Evolutionary conservation across 92 coral and sea anemone species (phyloP), one percentile per base, ranked within the genome.

Genomic region (Zoanthus sociatus): DNA sequence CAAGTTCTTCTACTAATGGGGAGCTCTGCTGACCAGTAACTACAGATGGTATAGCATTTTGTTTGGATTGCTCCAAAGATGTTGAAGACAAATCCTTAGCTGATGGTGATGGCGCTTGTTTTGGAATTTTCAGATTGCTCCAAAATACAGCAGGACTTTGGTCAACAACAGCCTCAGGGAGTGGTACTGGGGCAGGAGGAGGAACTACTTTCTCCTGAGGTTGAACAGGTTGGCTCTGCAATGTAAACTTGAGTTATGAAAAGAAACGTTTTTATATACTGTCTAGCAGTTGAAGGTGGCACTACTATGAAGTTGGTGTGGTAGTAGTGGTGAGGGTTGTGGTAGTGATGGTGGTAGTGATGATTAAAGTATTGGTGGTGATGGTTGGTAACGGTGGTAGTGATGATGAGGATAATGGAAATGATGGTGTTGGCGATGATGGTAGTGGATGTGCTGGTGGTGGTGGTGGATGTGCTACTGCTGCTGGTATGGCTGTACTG

Each of bases 131-230:
- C 20, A 79, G 58, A 61, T 73, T 73, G 13, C 84, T 61, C 84
- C 85, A 81, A 66, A 81, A 81, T 66, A 45, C 85, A 12, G 85
- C 85, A 42, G 85, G 75, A 44, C 75, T 81, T 56, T 81, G 85
- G 85, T 81, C 75, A 21, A 71, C 45, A 15, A 55, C 76, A 15
- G 37, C 55, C 74, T 81, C 85, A 46, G 75, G 85, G 73, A 75
- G 85, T 66, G 20, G 85, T 11, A 68, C 73, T 45, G 85, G 74
- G 15, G 73, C 85, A 11, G 85, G 85, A 26, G 85, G 85, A 20
- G 85, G 85, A 5, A 54, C 58, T 18, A 81, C 76, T 47, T 66
- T 66, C 54, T 81, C 85, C 30, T 46, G 85, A 15, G 37, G 74
- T 1, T 44, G 32, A 81, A 66, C 55, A 81, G 13, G 26, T 67